These are phyloP conservation scores for Xenopus tropicalis DNA, from an alignment of 2,113 vertebrate genomes.

Conservation along the genomic window UCB_Xtro_10.0 CM004444.2:108068001-108068500, in stretches of 20 bases:
- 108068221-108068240: conserved; percentile 56
- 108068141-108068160: conserved; percentile 55
- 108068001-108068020: no score
- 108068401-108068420: conserved; percentile 5
- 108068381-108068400: conserved; percentile 40
- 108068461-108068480: neutral
- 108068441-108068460: conserved; percentile 1
- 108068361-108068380: conserved; percentile 26
- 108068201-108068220: conserved; percentile 55
- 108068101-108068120: no score
- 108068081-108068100: no score
- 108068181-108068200: conserved; percentile 53
- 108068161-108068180: conserved; percentile 54
- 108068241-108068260: conserved; percentile 62
- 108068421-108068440: neutral
- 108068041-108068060: no score
- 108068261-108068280: conserved; percentile 56
- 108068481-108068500: neutral
- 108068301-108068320: conserved; percentile 52
- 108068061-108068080: no score
- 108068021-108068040: no score
- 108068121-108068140: conserved; percentile 52
- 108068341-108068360: conserved; percentile 48
- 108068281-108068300: conserved; percentile 59
- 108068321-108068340: conserved; percentile 40